These are phyloP conservation scores for Seladonia tumulorum DNA, from an alignment of 2,888 invertebrate species.

Conservation along the genomic window DNA sequence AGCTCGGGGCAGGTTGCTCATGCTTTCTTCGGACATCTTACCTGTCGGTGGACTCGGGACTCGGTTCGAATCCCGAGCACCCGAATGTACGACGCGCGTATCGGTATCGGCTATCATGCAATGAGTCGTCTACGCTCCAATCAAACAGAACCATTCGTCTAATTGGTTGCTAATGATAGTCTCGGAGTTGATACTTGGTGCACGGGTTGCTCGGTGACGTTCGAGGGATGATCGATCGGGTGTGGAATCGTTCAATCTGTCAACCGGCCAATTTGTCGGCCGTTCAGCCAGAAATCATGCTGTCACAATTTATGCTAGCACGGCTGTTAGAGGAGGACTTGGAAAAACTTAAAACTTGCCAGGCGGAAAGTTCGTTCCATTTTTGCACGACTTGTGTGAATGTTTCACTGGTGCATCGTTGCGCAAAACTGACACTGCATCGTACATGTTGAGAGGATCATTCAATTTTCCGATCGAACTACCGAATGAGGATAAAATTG, in stretches of 20 bases:
- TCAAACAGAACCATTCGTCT: conserved; percentile 53
- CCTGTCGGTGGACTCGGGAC: conserved; percentile 47
- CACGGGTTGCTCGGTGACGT: conserved; percentile 41
- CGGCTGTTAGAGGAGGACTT: neutral
- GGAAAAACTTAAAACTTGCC: neutral
- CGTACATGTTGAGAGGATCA: too few species aligned
- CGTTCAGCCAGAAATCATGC: neutral
- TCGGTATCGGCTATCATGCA: conserved; percentile 57
- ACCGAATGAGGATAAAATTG: neutral
- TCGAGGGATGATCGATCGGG: neutral
- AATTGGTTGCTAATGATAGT: conserved; percentile 45
- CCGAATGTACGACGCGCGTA: conserved; percentile 19
- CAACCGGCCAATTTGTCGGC: neutral
- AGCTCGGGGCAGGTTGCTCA: conserved; percentile 23
- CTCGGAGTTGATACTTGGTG: conserved; percentile 31
- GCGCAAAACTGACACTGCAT: too few species aligned
- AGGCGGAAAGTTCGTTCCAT: neutral
- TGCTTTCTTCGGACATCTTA: conserved; percentile 56
- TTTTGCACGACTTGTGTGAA: neutral
- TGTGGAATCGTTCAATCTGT: neutral
- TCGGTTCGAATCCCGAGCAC: conserved; percentile 23
- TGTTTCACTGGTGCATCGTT: too few species aligned
- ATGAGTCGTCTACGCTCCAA: conserved; percentile 47
- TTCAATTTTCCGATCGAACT: neutral
- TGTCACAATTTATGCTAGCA: neutral